These are phyloP conservation scores for Orchesellides sinensis DNA, from an alignment of 2,888 invertebrate species.

Conservation along the genomic window DNA sequence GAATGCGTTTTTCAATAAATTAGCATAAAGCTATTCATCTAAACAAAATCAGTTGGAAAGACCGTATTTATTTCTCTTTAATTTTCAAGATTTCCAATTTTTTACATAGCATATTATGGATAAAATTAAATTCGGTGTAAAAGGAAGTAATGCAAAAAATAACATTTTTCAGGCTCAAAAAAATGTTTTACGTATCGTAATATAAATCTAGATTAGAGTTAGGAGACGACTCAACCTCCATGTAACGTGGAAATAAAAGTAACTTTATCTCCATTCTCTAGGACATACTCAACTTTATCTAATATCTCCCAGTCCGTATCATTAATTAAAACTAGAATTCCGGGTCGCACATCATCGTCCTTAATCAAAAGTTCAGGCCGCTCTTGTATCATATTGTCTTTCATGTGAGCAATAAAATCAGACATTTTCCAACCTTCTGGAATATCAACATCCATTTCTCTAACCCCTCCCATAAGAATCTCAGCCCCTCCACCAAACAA, in stretches of 20 bases:
- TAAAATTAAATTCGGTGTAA: background rate
- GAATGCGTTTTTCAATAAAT: too few species aligned
- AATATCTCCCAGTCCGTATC: conserved; percentile 97
- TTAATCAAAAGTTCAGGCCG: conserved; percentile 82
- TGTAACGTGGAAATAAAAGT: conserved; percentile 79
- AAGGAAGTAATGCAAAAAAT: background rate
- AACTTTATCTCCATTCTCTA: conserved; percentile 77
- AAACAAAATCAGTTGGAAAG: too few species aligned
- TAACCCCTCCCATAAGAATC: conserved; percentile 78
- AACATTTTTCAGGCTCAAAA: too few species aligned
- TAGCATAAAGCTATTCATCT: too few species aligned
- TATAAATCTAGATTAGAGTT: background rate
- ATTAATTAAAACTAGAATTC: conserved; percentile 95
- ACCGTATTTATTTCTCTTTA: too few species aligned
- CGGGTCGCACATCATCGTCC: conserved; percentile 81
- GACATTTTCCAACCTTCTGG: conserved; percentile 82
- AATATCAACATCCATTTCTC: conserved; percentile 73
- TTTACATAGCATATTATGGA: too few species aligned
- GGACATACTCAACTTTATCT: conserved; percentile 78
- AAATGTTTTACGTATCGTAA: too few species aligned
- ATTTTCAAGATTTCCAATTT: too few species aligned
- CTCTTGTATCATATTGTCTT: conserved; percentile 89
- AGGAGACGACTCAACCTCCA: conserved; percentile 78
- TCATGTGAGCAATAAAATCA: conserved; percentile 88
- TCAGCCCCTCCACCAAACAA: conserved; percentile 79